Percentiles rank a stretch among this genome's conserved stretches.
phyloP scores from a whole-genome alignment of 2,888 invertebrate genomes.

The Hetaerina titia region DNA sequence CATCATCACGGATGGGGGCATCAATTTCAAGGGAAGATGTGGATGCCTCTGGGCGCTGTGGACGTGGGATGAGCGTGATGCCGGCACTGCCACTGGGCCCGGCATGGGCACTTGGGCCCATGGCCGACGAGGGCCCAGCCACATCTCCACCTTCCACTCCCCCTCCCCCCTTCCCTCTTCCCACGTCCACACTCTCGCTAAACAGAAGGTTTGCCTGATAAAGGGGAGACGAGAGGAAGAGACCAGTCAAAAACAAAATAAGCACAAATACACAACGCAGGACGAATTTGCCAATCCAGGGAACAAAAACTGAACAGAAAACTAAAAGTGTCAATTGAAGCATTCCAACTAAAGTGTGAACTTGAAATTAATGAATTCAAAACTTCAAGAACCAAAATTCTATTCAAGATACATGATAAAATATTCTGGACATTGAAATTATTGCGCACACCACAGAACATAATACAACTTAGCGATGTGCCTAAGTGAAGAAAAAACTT shows the following conservation, averaged over 20 bases:
- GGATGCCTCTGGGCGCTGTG: constrained; percentile 75
- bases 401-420: too few relatives aligned
- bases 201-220: constrained; percentile 86
- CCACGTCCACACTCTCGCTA: constrained; percentile 78
- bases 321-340: too few relatives aligned
- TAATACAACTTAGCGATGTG: too few relatives aligned
- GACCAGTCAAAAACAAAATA: neutral
- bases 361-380: too few relatives aligned
- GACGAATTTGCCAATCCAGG: too few relatives aligned
- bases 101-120: neutral
- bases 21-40: constrained; percentile 85
- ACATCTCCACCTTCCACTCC: constrained; percentile 5
- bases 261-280: neutral
- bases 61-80: constrained; percentile 68
- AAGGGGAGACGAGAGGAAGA: constrained; percentile 54
- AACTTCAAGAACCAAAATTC: too few relatives aligned
- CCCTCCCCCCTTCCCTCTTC: constrained; percentile 36
- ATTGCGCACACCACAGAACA: too few relatives aligned
- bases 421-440: too few relatives aligned
- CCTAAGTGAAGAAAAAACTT: too few relatives aligned
- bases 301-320: too few relatives aligned
- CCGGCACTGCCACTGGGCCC: constrained; percentile 28
- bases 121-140: constrained; percentile 32
- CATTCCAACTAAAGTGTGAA: too few relatives aligned
- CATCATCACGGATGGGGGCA: constrained; percentile 89